Evolutionary conservation across 2,888 invertebrate genomes (phyloP).

Genomic region (Aspidiotus rigidus): DNA sequence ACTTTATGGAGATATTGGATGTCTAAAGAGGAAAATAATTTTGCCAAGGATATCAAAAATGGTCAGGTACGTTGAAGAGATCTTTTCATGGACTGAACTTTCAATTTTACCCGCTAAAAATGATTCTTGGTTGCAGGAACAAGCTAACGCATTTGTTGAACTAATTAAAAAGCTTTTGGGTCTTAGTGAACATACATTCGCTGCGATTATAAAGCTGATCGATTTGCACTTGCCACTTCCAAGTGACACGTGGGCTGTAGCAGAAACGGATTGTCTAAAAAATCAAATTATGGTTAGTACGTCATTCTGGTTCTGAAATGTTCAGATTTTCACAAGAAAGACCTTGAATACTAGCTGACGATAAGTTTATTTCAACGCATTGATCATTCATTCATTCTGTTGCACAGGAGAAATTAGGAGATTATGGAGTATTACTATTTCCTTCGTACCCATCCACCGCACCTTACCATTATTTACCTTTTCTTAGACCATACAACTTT

Average conservation of each 20-base stretch:
- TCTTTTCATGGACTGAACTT: not conserved
- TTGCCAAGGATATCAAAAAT: conserved; percentile 56
- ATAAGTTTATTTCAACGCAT: not conserved
- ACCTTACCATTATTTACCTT: conserved; percentile 69
- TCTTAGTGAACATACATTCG: conserved; percentile 55
- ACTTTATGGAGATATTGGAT: conserved; percentile 69
- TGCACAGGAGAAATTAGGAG: conserved; percentile 58
- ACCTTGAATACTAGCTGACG: not conserved
- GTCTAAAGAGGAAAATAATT: conserved; percentile 54
- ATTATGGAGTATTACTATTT: conserved; percentile 71
- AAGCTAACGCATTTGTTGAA: conserved; percentile 40
- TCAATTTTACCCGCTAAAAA: not conserved
- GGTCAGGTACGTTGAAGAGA: conserved; percentile 44
- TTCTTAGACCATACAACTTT: conserved; percentile 72
- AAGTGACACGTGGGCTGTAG: conserved; percentile 55
- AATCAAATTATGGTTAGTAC: conserved; percentile 52
- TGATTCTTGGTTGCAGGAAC: not conserved
- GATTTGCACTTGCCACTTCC: conserved; percentile 58
- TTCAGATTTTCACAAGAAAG: not conserved
- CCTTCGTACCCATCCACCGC: conserved; percentile 72
- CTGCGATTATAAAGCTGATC: conserved; percentile 57
- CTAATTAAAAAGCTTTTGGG: conserved; percentile 48
- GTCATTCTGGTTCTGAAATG: not conserved
- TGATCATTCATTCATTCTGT: conserved; percentile 13
- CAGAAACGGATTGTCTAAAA: conserved; percentile 50